Percentiles rank a stretch among this genome's conserved stretches.
Evolutionary conservation across 1,140 invertebrate genomes (phyloP).

Genomic region (Leptinotarsa lineolata): DNA sequence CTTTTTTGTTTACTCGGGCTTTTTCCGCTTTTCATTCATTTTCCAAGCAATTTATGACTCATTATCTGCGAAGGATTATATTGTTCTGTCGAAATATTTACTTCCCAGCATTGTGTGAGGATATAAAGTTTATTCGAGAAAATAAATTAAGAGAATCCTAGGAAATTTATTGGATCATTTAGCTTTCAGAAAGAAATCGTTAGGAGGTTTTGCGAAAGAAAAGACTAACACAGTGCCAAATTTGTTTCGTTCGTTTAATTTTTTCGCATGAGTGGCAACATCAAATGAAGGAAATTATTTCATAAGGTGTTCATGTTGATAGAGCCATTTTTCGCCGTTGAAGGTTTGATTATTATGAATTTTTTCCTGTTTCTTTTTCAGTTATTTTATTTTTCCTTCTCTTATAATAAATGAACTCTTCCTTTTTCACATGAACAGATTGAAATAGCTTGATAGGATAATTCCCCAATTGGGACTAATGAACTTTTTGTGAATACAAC

Average conservation of each 20-base stretch:
- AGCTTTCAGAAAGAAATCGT: slow-evolving; percentile 17
- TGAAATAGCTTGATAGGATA: too few relatives aligned
- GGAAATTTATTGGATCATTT: slow-evolving; percentile 22
- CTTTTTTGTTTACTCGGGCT: slow-evolving; percentile 15
- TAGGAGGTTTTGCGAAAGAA: slow-evolving; percentile 20
- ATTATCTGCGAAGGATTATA: slow-evolving; percentile 33
- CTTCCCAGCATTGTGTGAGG: slow-evolving; percentile 27
- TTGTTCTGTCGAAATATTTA: slow-evolving; percentile 36
- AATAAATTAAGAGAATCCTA: slow-evolving; percentile 20
- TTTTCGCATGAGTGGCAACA: background rate
- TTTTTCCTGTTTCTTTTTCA: too few relatives aligned
- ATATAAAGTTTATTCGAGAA: slow-evolving; percentile 25
- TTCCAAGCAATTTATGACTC: slow-evolving; percentile 35
- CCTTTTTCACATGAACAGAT: too few relatives aligned
- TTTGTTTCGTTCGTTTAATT: background rate
- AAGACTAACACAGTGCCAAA: slow-evolving; percentile 14
- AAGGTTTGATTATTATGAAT: too few relatives aligned
- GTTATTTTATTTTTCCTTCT: too few relatives aligned
- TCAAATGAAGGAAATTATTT: background rate
- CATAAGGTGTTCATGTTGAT: background rate
- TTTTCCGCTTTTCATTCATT: slow-evolving; percentile 31
- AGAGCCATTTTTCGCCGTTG: background rate
- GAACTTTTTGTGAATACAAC: too few relatives aligned
- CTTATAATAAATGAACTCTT: too few relatives aligned
- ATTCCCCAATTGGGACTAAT: too few relatives aligned